Conservation (phyloP, 2,888 invertebrate species). For the Prenolepis imparis region DNA sequence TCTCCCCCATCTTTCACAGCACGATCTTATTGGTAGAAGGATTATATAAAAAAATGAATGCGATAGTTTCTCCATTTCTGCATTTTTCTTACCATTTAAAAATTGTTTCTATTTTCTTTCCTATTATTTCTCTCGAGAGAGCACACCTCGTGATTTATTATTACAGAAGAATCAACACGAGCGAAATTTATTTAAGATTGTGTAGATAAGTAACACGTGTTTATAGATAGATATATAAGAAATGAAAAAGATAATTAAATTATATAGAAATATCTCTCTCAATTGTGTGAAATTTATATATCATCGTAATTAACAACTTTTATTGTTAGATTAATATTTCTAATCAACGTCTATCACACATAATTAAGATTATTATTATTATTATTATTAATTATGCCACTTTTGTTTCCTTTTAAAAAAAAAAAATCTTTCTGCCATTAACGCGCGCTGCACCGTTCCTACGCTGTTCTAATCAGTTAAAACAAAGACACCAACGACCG, state of each 20-base stretch:
- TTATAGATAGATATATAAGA: neutral
- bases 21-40: constrained; percentile 42
- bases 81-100: neutral
- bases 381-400: neutral
- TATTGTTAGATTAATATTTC: neutral
- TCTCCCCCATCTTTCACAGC: constrained; percentile 33
- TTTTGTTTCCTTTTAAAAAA: neutral
- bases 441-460: constrained; percentile 23
- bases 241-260: constrained; percentile 30
- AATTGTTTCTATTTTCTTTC: neutral
- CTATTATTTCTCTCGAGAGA: neutral
- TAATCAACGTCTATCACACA: neutral
- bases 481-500: neutral
- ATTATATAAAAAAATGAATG: neutral
- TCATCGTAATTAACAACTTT: neutral
- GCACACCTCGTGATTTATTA: neutral
- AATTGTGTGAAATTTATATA: neutral
- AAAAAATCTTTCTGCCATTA: constrained; percentile 55
- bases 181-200: neutral
- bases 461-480: constrained; percentile 51
- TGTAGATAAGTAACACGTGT: neutral
- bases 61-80: neutral
- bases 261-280: neutral
- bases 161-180: neutral
- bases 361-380: neutral